A percentile compares a stretch with the other conserved stretches of the same genome.
Conservation (phyloP, 2,797 vertebrate genomes). For the Gallinago nigripennis region DNA sequence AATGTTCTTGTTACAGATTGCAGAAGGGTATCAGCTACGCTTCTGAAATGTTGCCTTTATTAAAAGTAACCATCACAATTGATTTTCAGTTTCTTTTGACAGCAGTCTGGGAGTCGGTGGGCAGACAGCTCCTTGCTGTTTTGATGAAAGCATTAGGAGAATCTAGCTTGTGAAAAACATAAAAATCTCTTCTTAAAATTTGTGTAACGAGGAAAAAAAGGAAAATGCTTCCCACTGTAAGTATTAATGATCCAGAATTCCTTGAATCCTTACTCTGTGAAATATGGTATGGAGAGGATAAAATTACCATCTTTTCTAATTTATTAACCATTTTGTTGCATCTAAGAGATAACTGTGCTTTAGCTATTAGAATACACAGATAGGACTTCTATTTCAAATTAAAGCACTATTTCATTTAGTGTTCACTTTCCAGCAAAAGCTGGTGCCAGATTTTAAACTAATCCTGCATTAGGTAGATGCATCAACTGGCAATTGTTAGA, state of each 20-base stretch:
- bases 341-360: not conserved
- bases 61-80: not conserved
- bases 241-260: not conserved
- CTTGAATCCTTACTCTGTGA: not conserved
- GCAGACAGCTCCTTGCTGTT: not conserved
- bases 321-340: not conserved
- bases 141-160: not conserved
- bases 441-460: not conserved
- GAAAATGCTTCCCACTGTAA: not conserved
- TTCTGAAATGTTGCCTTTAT: not conserved
- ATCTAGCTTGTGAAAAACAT: not conserved
- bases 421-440: not conserved
- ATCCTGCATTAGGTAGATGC: not conserved
- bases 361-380: not conserved
- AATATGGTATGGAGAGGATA: not conserved
- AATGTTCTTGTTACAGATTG: accelerated
- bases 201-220: not conserved
- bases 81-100: not conserved
- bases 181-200: not conserved
- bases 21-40: not conserved
- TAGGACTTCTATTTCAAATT: not conserved
- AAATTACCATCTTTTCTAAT: not conserved
- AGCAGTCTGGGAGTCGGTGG: not conserved
- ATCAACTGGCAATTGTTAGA: not conserved
- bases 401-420: not conserved